Conservation (phyloP, 1,140 invertebrate species). For the Meloidogyne floridensis region DNA sequence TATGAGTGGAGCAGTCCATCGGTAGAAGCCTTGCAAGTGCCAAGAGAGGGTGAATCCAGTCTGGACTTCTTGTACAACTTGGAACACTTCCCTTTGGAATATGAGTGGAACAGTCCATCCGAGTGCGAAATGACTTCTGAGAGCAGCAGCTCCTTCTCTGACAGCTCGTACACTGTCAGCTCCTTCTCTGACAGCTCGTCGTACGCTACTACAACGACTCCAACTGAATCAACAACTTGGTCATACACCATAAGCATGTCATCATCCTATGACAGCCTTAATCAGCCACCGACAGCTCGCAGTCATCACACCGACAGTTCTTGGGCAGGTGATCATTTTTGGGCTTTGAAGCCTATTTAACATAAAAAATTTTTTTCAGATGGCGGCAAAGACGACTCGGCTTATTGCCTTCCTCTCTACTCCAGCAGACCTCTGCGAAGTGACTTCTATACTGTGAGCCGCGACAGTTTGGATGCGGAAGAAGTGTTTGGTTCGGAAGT, state of each 20-base stretch:
- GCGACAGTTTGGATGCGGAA: neutral
- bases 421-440: neutral
- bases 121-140: neutral
- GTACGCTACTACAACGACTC: neutral
- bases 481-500: neutral
- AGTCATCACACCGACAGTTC: no score
- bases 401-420: neutral
- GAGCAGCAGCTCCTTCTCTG: neutral
- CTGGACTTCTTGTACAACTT: neutral
- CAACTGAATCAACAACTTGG: neutral
- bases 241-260: no score
- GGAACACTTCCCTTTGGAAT: neutral
- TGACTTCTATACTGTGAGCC: neutral
- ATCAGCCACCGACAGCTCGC: no score
- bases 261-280: no score
- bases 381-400: neutral
- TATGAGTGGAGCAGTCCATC: neutral
- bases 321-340: neutral
- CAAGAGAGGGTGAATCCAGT: neutral
- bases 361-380: neutral
- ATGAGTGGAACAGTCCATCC: neutral
- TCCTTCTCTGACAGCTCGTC: neutral
- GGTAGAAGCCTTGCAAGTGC: neutral
- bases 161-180: neutral
- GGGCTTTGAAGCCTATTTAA: neutral